Percentiles rank a stretch among this genome's conserved stretches.
These are phyloP conservation scores for Cochlearius cochlearius DNA, from an alignment of 2,113 vertebrate species.

Conservation along the genomic window DNA sequence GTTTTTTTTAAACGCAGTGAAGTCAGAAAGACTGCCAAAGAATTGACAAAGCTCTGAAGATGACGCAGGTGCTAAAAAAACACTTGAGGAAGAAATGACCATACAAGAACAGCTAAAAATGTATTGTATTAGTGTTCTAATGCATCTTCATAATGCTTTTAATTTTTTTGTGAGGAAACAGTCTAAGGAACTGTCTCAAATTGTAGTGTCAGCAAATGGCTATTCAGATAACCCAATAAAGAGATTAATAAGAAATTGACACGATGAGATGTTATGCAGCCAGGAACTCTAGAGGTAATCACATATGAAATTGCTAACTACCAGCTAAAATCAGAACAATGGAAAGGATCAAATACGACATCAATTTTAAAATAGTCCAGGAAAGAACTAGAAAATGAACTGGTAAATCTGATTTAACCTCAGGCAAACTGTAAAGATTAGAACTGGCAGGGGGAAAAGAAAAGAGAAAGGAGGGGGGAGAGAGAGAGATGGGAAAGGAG, in stretches of 20 bases:
- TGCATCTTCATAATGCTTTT: neutral
- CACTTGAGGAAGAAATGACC: neutral
- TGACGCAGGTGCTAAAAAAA: neutral
- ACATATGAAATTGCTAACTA: neutral
- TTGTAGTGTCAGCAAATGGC: neutral
- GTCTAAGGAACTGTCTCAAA: neutral
- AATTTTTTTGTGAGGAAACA: neutral
- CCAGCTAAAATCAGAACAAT: neutral
- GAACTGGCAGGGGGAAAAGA: neutral
- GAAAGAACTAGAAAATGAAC: neutral
- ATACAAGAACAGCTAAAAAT: neutral
- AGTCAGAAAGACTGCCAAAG: neutral
- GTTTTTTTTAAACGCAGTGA: neutral
- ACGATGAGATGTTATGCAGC: neutral
- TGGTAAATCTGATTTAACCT: constrained; percentile 13
- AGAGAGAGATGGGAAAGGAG: neutral
- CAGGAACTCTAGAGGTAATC: neutral
- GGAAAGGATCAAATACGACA: neutral
- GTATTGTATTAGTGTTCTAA: neutral
- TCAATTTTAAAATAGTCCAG: neutral
- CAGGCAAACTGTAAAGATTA: neutral
- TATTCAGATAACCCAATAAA: neutral
- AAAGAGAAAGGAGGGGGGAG: neutral
- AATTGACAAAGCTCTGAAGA: neutral
- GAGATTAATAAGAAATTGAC: neutral